Percentiles rank a stretch among this genome's conserved stretches.
Conservation (phyloP, 2,113 vertebrate species). For the Sitta europaea region DNA sequence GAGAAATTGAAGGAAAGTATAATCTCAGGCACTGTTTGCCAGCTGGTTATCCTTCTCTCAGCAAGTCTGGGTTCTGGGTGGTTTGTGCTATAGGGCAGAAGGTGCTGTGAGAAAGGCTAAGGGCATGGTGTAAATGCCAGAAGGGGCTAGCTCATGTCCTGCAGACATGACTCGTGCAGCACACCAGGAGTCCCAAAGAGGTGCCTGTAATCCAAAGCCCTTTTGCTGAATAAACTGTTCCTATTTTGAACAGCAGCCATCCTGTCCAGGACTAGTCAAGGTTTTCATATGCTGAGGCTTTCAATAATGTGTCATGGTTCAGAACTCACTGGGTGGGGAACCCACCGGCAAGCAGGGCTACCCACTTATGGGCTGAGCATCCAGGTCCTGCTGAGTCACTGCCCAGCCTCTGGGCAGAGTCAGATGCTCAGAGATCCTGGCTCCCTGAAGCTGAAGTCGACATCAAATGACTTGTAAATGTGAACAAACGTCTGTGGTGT, state of each 20-base stretch:
- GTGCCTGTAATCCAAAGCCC: neutral
- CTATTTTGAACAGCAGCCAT: neutral
- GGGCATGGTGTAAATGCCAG: neutral
- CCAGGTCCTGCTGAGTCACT: neutral
- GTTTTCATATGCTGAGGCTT: neutral
- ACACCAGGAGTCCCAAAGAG: neutral
- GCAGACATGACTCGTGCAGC: neutral
- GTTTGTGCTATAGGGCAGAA: neutral
- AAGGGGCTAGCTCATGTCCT: neutral
- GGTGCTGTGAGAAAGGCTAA: neutral
- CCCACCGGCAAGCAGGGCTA: neutral
- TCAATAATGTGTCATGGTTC: accelerated
- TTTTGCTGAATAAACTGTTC: neutral
- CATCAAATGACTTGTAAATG: neutral
- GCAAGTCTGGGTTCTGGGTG: neutral
- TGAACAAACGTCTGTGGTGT: neutral
- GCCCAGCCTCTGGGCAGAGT: neutral
- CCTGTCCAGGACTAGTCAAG: neutral
- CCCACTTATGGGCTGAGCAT: neutral
- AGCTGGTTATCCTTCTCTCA: neutral
- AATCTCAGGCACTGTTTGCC: neutral
- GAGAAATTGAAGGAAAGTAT: neutral
- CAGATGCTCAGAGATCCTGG: neutral
- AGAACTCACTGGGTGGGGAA: neutral
- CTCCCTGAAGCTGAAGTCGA: neutral